These are phyloP conservation scores for Loris lydekkerianus DNA, from an alignment of 2,797 vertebrate genomes.

Conservation along the genomic window DNA sequence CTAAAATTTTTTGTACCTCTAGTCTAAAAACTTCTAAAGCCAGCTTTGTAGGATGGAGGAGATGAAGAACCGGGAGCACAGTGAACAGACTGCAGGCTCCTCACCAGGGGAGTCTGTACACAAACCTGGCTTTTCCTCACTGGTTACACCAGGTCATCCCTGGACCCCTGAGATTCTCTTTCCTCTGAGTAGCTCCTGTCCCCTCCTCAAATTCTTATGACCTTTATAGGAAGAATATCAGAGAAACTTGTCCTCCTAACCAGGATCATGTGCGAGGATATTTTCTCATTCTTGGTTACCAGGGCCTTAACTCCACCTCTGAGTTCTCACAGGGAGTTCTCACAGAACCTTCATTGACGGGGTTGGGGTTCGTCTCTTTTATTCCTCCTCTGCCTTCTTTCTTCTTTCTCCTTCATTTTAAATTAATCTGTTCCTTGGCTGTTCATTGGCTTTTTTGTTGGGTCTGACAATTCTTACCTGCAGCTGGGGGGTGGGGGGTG, in stretches of 20 bases:
- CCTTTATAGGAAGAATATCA: not conserved
- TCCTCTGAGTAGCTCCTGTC: not conserved
- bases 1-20: not conserved
- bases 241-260: not conserved
- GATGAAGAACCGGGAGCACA: not conserved
- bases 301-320: not conserved
- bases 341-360: too few species aligned
- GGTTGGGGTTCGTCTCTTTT: not conserved
- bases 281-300: constrained; percentile 35
- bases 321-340: not conserved
- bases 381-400: not conserved
- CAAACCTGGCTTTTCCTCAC: not conserved
- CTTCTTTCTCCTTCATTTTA: not conserved
- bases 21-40: not conserved
- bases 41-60: not conserved
- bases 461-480: not conserved
- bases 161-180: not conserved
- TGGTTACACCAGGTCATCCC: not conserved
- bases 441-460: not conserved
- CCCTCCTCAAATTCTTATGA: not conserved
- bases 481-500: not conserved
- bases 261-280: not conserved
- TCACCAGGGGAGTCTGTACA: not conserved
- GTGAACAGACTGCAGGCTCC: not conserved
- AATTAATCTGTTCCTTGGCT: not conserved